Conservation (phyloP, 2,113 vertebrate genomes). For the Pogonocichla stellata region DNA sequence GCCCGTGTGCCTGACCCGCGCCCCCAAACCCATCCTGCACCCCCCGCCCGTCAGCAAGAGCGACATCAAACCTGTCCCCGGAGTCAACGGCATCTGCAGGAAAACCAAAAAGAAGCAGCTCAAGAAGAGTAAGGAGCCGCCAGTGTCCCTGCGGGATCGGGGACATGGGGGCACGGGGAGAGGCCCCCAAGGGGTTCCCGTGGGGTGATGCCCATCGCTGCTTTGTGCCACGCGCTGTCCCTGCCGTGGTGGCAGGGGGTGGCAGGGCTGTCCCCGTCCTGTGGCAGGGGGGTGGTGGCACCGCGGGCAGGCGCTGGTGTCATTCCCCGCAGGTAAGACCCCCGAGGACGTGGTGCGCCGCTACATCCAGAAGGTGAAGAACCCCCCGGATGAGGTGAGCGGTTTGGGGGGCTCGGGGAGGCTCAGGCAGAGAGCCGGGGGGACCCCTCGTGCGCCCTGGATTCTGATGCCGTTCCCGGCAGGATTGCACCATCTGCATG, state of each 20-base stretch:
- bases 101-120: conserved; percentile 97
- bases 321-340: conserved; percentile 81
- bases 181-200: not conserved
- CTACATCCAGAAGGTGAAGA: conserved; percentile 95
- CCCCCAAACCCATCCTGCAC: conserved; percentile 93
- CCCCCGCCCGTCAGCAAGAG: conserved; percentile 94
- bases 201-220: fast-evolving
- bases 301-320: not conserved
- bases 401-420: not conserved
- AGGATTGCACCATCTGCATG: conserved; percentile 60
- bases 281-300: not conserved
- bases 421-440: not conserved
- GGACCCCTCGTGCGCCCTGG: fast-evolving
- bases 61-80: conserved; percentile 92
- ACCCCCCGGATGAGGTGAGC: conserved; percentile 89
- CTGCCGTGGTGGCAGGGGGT: not conserved
- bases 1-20: conserved; percentile 92
- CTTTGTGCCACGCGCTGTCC: not conserved
- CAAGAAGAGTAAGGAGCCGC: conserved; percentile 81
- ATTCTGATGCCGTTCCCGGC: not conserved
- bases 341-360: conserved; percentile 92
- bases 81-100: conserved; percentile 89
- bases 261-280: not conserved
- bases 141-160: fast-evolving
- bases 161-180: fast-evolving